These are phyloP conservation scores for Folsomia manolachei DNA, from an alignment of 2,888 invertebrate genomes.

Conservation along the genomic window DNA sequence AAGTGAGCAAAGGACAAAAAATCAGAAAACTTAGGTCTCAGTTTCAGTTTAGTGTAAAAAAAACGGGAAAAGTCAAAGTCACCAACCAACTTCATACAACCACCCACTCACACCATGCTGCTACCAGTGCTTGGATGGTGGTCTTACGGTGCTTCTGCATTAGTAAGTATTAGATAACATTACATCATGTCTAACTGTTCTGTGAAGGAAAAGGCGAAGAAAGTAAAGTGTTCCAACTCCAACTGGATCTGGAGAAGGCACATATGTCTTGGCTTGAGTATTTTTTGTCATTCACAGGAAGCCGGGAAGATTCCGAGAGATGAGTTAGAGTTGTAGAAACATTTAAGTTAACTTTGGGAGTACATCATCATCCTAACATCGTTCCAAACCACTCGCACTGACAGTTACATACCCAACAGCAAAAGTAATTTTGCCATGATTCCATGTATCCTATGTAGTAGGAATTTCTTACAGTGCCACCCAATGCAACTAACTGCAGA, in stretches of 20 bases:
- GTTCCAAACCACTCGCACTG: background rate
- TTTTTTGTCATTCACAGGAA: constrained; percentile 21
- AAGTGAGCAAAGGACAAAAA: background rate
- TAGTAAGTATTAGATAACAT: background rate
- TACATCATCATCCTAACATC: constrained; percentile 16
- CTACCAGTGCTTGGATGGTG: background rate
- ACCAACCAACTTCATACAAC: background rate
- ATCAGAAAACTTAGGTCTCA: background rate
- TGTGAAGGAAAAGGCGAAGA: no score
- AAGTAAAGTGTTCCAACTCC: background rate
- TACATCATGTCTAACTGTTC: no score
- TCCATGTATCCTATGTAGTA: background rate
- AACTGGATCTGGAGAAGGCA: background rate
- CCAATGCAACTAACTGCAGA: background rate
- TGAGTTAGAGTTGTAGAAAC: constrained; percentile 19
- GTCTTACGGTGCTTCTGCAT: background rate
- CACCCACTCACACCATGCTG: background rate
- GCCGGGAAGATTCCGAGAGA: constrained; percentile 15
- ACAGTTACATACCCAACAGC: background rate
- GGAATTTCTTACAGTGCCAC: background rate
- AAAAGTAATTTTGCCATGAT: constrained; percentile 2
- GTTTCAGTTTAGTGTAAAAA: background rate
- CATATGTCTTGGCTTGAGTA: constrained; percentile 17
- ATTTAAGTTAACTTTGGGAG: constrained; percentile 10
- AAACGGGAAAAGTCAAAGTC: no score